A percentile compares a stretch with the other conserved stretches of the same genome.
Evolutionary conservation across 37 sponge, comb jelly and placozoan genomes (phyloP).

Genomic region (Oopsacas minuta): DNA sequence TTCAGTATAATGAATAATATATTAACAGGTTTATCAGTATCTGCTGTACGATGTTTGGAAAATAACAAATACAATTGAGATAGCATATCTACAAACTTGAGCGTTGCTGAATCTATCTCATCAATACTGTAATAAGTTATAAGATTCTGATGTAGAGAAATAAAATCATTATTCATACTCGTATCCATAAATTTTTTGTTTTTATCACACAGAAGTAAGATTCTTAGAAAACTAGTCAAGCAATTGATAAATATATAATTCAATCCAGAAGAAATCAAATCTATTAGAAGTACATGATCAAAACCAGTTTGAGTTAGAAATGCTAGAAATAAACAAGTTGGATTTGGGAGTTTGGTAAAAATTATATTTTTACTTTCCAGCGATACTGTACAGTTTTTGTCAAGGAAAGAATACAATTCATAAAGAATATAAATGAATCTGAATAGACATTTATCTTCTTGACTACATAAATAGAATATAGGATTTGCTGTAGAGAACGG

Average conservation of each 20-base stretch:
- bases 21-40: not conserved
- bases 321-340: not conserved
- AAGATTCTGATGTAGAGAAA: not conserved
- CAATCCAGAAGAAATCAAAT: not conserved
- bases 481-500: not conserved
- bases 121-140: not conserved
- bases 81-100: not conserved
- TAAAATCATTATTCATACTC: not conserved
- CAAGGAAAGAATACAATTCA: not conserved
- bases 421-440: not conserved
- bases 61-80: not conserved
- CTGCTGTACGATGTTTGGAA: not conserved
- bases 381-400: not conserved
- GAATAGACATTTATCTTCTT: not conserved
- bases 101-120: not conserved
- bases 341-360: not conserved
- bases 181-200: not conserved
- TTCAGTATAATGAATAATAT: not conserved
- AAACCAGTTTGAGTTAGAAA: not conserved
- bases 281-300: not conserved
- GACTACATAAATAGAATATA: not conserved
- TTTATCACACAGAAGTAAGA: not conserved
- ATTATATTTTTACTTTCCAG: not conserved
- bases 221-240: not conserved
- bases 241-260: not conserved